These are phyloP conservation scores for Odontomyia ornata DNA, from an alignment of 2,888 invertebrate genomes.

Conservation along the genomic window DNA sequence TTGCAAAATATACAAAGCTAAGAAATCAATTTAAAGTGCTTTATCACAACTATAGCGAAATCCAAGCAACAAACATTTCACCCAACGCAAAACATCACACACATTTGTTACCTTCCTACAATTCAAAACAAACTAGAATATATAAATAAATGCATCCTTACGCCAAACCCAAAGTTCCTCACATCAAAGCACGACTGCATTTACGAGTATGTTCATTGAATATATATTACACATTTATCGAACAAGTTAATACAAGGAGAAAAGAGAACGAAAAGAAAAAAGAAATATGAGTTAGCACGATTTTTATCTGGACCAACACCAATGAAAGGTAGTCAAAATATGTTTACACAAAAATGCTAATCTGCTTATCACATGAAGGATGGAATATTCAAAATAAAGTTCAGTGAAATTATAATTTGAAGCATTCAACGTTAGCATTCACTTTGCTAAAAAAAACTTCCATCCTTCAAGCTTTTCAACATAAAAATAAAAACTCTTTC, in stretches of 20 bases:
- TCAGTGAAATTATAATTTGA: too few relatives aligned
- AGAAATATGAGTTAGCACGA: constrained; percentile 37
- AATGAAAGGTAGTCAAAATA: not conserved
- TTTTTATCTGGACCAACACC: constrained; percentile 36
- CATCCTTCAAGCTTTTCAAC: too few relatives aligned
- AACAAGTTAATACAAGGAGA: constrained; percentile 22
- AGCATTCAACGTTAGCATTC: too few relatives aligned
- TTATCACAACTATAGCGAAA: too few relatives aligned
- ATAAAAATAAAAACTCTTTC: too few relatives aligned
- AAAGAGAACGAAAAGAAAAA: constrained; percentile 31
- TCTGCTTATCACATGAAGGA: not conserved
- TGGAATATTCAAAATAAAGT: not conserved
- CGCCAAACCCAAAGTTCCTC: constrained; percentile 64
- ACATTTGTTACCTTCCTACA: too few relatives aligned
- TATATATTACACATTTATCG: constrained; percentile 37
- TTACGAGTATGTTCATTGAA: constrained; percentile 11
- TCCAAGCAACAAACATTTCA: too few relatives aligned
- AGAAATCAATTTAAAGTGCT: too few relatives aligned
- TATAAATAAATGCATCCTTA: constrained; percentile 56
- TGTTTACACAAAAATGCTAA: not conserved
- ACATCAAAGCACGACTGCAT: constrained; percentile 70
- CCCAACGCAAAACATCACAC: too few relatives aligned
- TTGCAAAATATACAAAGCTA: too few relatives aligned
- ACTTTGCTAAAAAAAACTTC: too few relatives aligned
- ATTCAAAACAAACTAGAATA: constrained; percentile 32